Percentiles rank a stretch among this genome's conserved stretches.
phyloP scores from a whole-genome alignment of 2,888 invertebrate species.

The Netelia melanura region DNA sequence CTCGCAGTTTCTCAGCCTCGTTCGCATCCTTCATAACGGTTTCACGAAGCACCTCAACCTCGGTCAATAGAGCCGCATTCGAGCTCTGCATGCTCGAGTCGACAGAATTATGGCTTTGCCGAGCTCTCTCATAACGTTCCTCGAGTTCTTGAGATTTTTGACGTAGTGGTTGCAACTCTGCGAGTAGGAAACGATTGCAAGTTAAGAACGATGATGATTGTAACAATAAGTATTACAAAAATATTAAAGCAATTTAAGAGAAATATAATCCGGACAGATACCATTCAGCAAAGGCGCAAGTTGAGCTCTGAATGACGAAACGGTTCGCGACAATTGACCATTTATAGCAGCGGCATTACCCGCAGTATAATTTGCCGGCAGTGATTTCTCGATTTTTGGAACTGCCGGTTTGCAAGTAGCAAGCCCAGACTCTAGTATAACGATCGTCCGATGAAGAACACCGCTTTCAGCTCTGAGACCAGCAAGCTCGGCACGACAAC shows the following conservation, averaged over 20 bases:
- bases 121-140: conserved; percentile 87
- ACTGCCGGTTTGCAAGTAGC: conserved; percentile 63
- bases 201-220: not conserved
- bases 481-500: conserved; percentile 91
- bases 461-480: conserved; percentile 92
- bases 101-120: conserved; percentile 87
- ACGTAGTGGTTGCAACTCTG: conserved; percentile 88
- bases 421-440: conserved; percentile 88
- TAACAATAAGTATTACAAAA: not conserved
- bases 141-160: conserved; percentile 88
- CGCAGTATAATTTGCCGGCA: conserved; percentile 74
- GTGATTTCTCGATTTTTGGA: conserved; percentile 40
- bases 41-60: conserved; percentile 80
- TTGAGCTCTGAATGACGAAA: conserved; percentile 73
- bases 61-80: conserved; percentile 83
- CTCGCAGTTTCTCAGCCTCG: conserved; percentile 71
- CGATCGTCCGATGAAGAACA: conserved; percentile 90
- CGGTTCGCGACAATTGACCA: conserved; percentile 71
- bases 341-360: conserved; percentile 77
- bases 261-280: conserved; percentile 47
- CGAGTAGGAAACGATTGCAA: not conserved
- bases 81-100: conserved; percentile 86
- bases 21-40: conserved; percentile 68
- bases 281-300: conserved; percentile 77
- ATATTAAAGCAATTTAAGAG: conserved; percentile 5